Percentiles rank a stretch among this genome's conserved stretches.
Evolutionary conservation across 1,140 invertebrate species (phyloP).

Genomic region (Medauroidea extradentata): DNA sequence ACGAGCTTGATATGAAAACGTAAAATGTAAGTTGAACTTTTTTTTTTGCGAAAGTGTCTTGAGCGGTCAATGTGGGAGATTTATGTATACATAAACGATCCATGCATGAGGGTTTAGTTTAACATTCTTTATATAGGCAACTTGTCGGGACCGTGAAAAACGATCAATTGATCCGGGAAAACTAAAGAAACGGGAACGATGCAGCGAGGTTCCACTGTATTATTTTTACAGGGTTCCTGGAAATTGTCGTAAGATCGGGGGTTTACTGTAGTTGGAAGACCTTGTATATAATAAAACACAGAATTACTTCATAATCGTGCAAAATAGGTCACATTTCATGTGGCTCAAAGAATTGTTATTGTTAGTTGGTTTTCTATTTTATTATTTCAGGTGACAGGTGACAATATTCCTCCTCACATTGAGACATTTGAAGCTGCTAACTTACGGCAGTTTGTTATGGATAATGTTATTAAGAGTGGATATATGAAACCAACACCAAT

Average conservation of each 20-base stretch:
- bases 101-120: background rate
- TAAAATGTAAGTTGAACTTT: too few species aligned
- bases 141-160: too few species aligned
- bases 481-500: constrained; percentile 90
- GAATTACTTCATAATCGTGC: too few species aligned
- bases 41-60: too few species aligned
- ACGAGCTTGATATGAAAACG: too few species aligned
- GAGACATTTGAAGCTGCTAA: constrained; percentile 65
- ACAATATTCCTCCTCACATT: constrained; percentile 59
- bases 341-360: background rate
- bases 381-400: constrained; percentile 54
- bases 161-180: too few species aligned
- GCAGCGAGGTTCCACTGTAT: too few species aligned
- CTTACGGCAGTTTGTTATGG: constrained; percentile 59
- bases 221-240: too few species aligned
- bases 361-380: background rate
- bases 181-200: too few species aligned
- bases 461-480: constrained; percentile 75
- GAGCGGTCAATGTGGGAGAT: background rate
- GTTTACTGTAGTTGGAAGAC: too few species aligned
- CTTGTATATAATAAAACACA: background rate
- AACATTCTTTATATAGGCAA: background rate
- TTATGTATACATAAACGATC: too few species aligned
- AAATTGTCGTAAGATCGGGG: too few species aligned
- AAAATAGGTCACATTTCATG: background rate